Evolutionary conservation across 2,113 vertebrate species (phyloP).

Genomic region (Crotalus horridus): DNA sequence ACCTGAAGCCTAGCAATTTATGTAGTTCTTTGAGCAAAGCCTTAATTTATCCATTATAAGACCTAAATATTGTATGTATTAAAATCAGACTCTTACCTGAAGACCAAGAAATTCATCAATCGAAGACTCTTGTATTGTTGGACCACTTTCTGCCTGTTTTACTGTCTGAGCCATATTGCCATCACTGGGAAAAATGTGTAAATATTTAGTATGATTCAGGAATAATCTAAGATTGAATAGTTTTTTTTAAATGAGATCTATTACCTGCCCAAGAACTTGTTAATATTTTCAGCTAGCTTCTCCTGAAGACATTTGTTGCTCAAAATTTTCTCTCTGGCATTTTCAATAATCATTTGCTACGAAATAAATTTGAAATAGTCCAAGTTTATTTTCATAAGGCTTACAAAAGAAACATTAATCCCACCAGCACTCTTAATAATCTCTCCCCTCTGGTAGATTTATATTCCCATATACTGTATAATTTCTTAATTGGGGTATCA

Average conservation of each 20-base stretch:
- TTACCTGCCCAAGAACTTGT: slow-evolving; percentile 95
- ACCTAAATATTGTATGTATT: neutral
- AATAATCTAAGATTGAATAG: neutral
- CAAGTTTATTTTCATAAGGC: slow-evolving; percentile 23
- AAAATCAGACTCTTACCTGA: slow-evolving; percentile 73
- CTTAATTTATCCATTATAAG: neutral
- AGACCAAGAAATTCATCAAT: slow-evolving; percentile 97
- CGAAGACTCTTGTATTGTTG: slow-evolving; percentile 84
- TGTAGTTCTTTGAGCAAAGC: neutral
- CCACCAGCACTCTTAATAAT: neutral
- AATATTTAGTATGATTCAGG: slow-evolving; percentile 41
- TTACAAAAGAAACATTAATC: slow-evolving; percentile 23
- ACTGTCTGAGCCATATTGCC: slow-evolving; percentile 74
- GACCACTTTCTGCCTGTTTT: slow-evolving; percentile 76
- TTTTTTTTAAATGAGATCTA: neutral
- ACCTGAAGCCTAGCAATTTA: neutral
- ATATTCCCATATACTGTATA: neutral
- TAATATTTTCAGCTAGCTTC: slow-evolving; percentile 98
- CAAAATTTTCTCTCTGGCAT: slow-evolving; percentile 94
- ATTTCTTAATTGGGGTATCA: neutral
- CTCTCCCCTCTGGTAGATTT: neutral
- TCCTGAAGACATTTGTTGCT: slow-evolving; percentile 92
- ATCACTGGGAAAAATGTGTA: slow-evolving; percentile 74
- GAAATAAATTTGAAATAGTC: slow-evolving; percentile 58
- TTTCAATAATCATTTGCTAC: slow-evolving; percentile 98